Evolutionary conservation across 1,140 invertebrate species (phyloP).

Genomic region (Drosophila micromelanica): DNA sequence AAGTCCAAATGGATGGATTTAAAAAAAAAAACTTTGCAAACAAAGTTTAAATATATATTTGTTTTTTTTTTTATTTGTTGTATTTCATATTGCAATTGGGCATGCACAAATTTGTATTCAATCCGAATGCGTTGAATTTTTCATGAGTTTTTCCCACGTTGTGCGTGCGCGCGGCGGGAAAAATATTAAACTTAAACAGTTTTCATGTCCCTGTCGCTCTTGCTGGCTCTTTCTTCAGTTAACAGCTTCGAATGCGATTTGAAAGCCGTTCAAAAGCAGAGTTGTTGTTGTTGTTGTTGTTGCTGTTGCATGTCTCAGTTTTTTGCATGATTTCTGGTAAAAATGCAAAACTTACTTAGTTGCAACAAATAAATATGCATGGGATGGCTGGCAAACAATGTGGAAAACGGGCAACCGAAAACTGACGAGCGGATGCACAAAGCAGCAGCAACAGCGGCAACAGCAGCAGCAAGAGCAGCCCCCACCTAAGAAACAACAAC

Average conservation of each 20-base stretch:
- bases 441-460: constrained; percentile 30
- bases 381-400: constrained; percentile 66
- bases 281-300: constrained; percentile 35
- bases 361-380: constrained; percentile 83
- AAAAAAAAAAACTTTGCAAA: constrained; percentile 5
- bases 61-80: not conserved
- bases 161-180: constrained; percentile 74
- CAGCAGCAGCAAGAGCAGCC: constrained; percentile 13
- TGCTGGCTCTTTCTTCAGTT: constrained; percentile 59
- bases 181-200: constrained; percentile 74
- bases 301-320: constrained; percentile 60
- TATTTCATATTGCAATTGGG: constrained; percentile 49
- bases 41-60: not conserved
- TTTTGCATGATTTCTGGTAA: constrained; percentile 81
- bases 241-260: constrained; percentile 74
- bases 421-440: constrained; percentile 77
- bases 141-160: constrained; percentile 79
- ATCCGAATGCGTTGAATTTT: constrained; percentile 49
- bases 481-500: constrained; percentile 16
- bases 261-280: constrained; percentile 69
- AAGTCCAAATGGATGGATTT: constrained; percentile 16
- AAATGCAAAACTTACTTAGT: constrained; percentile 77
- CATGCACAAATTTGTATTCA: constrained; percentile 42
- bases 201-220: constrained; percentile 31
- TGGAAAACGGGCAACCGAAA: constrained; percentile 60